Evolutionary conservation across 2,888 invertebrate species (phyloP).

Genomic region (Gandaritis pyraliata): DNA sequence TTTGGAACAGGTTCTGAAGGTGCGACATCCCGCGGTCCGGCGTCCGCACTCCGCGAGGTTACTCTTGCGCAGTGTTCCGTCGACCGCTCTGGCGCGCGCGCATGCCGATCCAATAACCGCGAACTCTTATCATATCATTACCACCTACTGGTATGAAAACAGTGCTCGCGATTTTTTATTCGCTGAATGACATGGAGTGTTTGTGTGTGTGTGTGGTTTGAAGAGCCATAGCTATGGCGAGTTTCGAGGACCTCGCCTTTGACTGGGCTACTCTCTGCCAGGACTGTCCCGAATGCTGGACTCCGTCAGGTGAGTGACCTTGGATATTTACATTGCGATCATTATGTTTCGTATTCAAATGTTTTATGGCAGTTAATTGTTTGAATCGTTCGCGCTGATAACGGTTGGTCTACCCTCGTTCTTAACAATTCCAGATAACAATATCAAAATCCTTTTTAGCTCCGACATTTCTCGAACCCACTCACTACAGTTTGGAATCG

Average conservation of each 20-base stretch:
- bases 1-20: constrained; percentile 73
- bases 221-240: constrained; percentile 80
- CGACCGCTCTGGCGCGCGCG: constrained; percentile 74
- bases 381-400: constrained; percentile 2
- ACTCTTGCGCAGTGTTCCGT: constrained; percentile 68
- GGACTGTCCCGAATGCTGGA: constrained; percentile 86
- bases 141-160: constrained; percentile 30
- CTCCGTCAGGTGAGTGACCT: constrained; percentile 83
- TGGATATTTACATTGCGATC: constrained; percentile 3
- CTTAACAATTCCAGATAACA: no score
- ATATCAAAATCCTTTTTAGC: not conserved
- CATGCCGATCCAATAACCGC: constrained; percentile 55
- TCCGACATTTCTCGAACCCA: not conserved
- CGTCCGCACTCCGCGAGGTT: constrained; percentile 50
- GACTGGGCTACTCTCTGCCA: constrained; percentile 87
- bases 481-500: not conserved
- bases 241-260: constrained; percentile 86
- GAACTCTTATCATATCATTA: constrained; percentile 45
- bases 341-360: not conserved
- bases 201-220: constrained; percentile 49
- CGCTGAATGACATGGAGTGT: constrained; percentile 54
- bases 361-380: not conserved
- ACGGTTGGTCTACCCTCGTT: constrained; percentile 9
- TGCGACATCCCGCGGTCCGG: constrained; percentile 68
- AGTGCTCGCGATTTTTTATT: constrained; percentile 35